These are phyloP conservation scores for Mobula hypostoma DNA, from an alignment of 2,113 vertebrate species.

Conservation along the genomic window DNA sequence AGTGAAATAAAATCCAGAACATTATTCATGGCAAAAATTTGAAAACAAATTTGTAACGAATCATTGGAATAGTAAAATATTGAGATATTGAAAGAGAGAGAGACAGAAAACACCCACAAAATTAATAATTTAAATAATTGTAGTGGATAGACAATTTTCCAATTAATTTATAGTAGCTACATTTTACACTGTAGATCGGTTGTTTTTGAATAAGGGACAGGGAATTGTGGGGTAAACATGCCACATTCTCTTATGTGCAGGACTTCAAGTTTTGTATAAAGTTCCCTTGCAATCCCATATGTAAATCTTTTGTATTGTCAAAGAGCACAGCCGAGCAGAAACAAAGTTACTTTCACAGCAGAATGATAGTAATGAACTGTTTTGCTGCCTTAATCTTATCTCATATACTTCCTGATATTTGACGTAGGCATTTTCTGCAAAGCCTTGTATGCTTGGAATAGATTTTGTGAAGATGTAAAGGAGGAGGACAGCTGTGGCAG, in stretches of 20 bases:
- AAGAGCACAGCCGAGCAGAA: not conserved
- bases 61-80: too few species aligned
- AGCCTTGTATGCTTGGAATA: not conserved
- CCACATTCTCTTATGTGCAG: not conserved
- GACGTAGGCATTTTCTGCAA: not conserved
- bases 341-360: not conserved
- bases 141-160: too few species aligned
- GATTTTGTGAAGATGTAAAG: not conserved
- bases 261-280: not conserved
- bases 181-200: not conserved
- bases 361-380: not conserved
- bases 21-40: too few species aligned
- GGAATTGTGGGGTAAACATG: not conserved
- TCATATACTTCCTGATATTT: not conserved
- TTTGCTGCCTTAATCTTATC: not conserved
- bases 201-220: not conserved
- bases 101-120: too few species aligned
- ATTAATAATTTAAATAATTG: too few species aligned
- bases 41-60: too few species aligned
- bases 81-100: too few species aligned
- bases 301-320: not conserved
- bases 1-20: too few species aligned
- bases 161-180: too few species aligned
- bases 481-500: not conserved
- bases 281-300: not conserved